Conservation (phyloP, 1,140 invertebrate species). For the Macrocentrus cingulum region DNA sequence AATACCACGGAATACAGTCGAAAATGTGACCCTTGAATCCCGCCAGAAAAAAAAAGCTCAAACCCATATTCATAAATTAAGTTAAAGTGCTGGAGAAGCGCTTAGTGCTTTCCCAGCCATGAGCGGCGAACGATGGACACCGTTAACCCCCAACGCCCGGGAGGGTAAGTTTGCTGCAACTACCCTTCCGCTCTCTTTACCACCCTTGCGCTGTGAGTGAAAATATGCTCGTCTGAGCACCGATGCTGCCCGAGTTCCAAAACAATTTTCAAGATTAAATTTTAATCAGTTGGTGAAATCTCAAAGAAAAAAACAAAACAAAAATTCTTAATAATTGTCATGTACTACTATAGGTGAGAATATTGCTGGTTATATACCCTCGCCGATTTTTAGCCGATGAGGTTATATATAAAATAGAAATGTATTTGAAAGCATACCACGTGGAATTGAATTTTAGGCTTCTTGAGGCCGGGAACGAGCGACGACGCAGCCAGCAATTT, state of each 20-base stretch:
- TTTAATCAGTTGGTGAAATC: conserved; percentile 33
- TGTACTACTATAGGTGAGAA: background rate
- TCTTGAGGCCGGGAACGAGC: conserved; percentile 73
- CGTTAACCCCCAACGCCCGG: conserved; percentile 29
- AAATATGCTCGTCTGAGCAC: conserved; percentile 20
- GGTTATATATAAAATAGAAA: background rate
- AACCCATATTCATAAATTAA: conserved; percentile 53
- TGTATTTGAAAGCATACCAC: background rate
- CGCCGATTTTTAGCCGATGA: too few relatives aligned
- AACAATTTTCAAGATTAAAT: conserved; percentile 33
- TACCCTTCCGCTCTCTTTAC: conserved; percentile 1
- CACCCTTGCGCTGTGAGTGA: conserved; percentile 4
- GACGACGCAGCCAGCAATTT: conserved; percentile 79
- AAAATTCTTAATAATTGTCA: conserved; percentile 20
- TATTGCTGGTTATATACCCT: background rate
- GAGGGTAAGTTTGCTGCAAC: conserved; percentile 34
- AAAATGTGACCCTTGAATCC: conserved; percentile 31
- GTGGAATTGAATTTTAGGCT: conserved; percentile 62
- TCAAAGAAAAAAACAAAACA: conserved; percentile 25
- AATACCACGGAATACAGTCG: background rate
- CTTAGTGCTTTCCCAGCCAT: conserved; percentile 34
- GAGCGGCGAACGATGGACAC: conserved; percentile 21
- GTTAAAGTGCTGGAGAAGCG: conserved; percentile 48
- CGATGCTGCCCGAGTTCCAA: conserved; percentile 20
- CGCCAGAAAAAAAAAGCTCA: conserved; percentile 36